Evolutionary conservation across 2,888 invertebrate species (phyloP), one percentile per base, ranked within the genome.

Genomic region (Hirtodrosophila cameraria): DNA sequence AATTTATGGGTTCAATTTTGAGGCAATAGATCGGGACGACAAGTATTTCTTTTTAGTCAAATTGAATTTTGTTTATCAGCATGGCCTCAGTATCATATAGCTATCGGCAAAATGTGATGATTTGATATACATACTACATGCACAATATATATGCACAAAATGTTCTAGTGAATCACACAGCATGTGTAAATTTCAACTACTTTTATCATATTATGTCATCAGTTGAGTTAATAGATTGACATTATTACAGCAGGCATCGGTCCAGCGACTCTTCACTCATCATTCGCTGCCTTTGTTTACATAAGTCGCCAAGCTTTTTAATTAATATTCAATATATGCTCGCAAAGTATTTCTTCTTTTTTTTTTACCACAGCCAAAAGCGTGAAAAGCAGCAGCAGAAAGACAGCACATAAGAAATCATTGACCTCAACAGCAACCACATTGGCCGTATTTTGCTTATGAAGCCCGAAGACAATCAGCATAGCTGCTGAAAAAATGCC

Each of bases 401-500:
- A 79, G 71, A 76, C 76, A 71, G 61, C 80, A 65, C 71, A 66
- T 73, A 75, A 81, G 81, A 81, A 84, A 81, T 74, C 81, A 74
- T 81, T 81, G 81, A 81, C 81, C 81, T 81, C 85, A 74, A 63
- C 83, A 75, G 63, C 46, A 63, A n/a, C 57, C 73, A 58, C 70
- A 73, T 78, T 82, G 70, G 79, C 76, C 79, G 74, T 75, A 82
- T 78, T 78, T 82, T 70, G 82, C 70, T 70, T 78, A 75, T 82
- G 62, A 70, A 62, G 70, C 66, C 46, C 66, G 18, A 62, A 67
- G 50, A 71, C 62, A 63, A n/a, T 53, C 27, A 50, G 41, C 25
- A 18, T 53, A 49, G 65, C 53, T 39, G 58, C 46, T 43, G n/a
- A 64, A 59, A 49, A 52, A 64, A 43, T 49, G 72, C 67, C 57